Conservation (phyloP, 2,888 invertebrate genomes). For the Lepidocyrtinus sp. region DNA sequence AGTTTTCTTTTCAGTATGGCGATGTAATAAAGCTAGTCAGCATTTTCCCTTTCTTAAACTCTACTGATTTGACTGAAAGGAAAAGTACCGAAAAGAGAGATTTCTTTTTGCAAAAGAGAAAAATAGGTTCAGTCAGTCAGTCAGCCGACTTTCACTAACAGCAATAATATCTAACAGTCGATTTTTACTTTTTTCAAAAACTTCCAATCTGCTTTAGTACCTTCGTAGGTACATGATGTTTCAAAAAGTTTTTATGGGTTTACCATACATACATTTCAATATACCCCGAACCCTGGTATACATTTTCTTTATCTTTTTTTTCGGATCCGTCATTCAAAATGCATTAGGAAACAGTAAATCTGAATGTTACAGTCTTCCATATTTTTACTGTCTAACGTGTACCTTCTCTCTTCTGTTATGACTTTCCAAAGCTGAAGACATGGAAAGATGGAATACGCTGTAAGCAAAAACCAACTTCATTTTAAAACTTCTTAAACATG, state of each 20-base stretch:
- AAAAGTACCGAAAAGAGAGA: not conserved
- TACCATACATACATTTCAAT: not conserved
- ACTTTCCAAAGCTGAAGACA: not conserved
- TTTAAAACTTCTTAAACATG: no score
- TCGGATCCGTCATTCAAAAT: constrained; percentile 54
- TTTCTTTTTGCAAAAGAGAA: constrained; percentile 21
- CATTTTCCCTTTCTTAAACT: not conserved
- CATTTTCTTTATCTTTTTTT: constrained; percentile 18
- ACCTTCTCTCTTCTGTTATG: constrained; percentile 16
- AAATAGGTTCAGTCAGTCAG: constrained; percentile 29
- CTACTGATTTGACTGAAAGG: not conserved
- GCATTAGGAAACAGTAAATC: constrained; percentile 59
- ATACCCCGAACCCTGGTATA: not conserved
- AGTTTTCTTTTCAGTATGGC: not conserved
- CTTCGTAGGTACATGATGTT: constrained; percentile 14
- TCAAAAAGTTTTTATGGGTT: not conserved
- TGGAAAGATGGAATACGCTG: no score
- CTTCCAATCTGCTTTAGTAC: constrained; percentile 48
- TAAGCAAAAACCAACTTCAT: not conserved
- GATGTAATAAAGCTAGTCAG: not conserved
- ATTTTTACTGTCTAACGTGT: constrained; percentile 54
- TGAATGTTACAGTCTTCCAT: constrained; percentile 55
- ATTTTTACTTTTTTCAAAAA: constrained; percentile 36
- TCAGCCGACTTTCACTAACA: constrained; percentile 50
- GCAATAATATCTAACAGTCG: constrained; percentile 48